Base-by-base conservation (phyloP, 2,113 vertebrate species). In the Aythya baeri region DNA sequence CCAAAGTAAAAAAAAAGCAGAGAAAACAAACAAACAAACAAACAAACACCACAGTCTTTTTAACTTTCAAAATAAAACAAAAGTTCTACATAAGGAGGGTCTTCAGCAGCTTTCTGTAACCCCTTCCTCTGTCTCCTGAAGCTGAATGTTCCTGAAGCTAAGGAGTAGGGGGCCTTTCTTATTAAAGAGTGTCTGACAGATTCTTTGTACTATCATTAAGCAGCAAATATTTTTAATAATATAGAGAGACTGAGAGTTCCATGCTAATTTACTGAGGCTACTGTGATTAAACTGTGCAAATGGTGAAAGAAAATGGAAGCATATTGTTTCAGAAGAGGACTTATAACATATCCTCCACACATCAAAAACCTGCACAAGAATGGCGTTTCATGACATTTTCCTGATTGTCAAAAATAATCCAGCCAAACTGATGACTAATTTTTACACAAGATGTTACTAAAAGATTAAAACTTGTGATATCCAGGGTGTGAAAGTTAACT, bases 381-480 rank as follows among this genome's bases (percentile, higher is more conserved):
- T 67, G 17, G 22, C 63, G 87, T 95, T 86, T 32, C 87, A 81
- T 72, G 71, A 54, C 46, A 87, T 68, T 88, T 92, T 72, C 55
- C 70, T 83, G 50, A 32, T 67, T 62, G 83, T 86, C 75, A 95
- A 91, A 96, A 95, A 95, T 72, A 93, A 91, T 94, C 88, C 88
- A 94, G 57, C 82, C 91, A 95, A 86, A 54, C 2, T 90, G 52
- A 73, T 58, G 72, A 95, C 91, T 95, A 93, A 91, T 91, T 85
- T 87, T 95, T 94, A 92, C 74, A 92, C n/a, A 67, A 75, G 63
- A 81, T 91, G 59, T 79, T 94, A 92, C 75, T 83, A 77, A 79
- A 97, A 97, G 78, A 95, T 87, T 92, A 93, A 94, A 95, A 76
- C 63, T 87, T 89, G 65, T 80, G 62, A 95, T 95, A 95, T 23